phyloP scores from a whole-genome alignment of 2,797 vertebrate genomes.

The Novumbra hubbsi region DNA sequence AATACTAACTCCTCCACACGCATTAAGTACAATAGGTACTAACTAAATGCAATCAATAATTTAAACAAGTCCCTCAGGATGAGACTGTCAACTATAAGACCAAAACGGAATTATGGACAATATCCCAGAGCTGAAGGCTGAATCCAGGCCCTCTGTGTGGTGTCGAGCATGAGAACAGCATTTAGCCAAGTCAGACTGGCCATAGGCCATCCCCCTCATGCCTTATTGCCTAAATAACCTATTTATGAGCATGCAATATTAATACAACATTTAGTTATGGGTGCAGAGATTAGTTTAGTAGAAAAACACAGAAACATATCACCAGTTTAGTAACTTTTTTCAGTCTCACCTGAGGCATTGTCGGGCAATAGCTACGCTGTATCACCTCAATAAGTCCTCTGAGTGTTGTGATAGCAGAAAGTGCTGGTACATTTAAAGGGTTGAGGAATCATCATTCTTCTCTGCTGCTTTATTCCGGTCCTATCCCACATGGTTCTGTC shows the following conservation, averaged over 20 bases:
- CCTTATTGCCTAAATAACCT: no score
- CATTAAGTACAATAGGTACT: no score
- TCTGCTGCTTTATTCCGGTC: neutral
- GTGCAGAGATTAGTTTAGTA: neutral
- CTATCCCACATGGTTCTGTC: conserved; percentile 2
- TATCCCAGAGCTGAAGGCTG: no score
- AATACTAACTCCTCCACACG: no score
- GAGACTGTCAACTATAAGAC: no score
- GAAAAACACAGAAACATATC: neutral
- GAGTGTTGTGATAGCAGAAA: conserved; percentile 2
- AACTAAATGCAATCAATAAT: no score
- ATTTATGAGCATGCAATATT: neutral
- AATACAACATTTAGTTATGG: neutral
- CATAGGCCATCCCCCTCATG: no score
- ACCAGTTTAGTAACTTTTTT: neutral
- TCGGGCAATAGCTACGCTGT: neutral
- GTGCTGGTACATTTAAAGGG: neutral
- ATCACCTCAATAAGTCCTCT: neutral
- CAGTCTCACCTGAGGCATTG: neutral
- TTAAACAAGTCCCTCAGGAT: no score
- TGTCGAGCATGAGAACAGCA: no score
- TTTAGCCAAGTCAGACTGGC: no score
- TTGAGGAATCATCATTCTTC: neutral
- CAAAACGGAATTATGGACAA: no score
- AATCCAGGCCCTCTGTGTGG: no score